Evolutionary conservation across 2,888 invertebrate genomes (phyloP), one percentile per base, ranked within the genome.

Genomic region (Pocota personata): DNA sequence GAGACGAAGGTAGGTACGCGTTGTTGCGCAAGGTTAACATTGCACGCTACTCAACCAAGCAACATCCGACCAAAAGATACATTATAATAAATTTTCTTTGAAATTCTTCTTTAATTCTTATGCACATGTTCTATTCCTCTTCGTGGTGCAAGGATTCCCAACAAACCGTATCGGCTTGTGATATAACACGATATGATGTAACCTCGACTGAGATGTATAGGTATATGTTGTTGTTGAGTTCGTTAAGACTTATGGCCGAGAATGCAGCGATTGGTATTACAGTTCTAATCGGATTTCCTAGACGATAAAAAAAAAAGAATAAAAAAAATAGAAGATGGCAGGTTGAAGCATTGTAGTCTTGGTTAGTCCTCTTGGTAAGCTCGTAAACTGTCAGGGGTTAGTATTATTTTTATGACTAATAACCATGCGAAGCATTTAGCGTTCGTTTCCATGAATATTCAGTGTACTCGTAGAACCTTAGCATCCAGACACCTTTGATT

Each of bases 401-500:
- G 46, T 55, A 32, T 67, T 64, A 69, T 84, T 73, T 84, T 84
- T 69, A 84, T 84, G 79, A 84, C 73, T 84, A 75, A 84, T 79
- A 84, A 69, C 48, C 79, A 84, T 69, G 83, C 83, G 40, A 69
- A 32, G 55, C 35, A 16, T 79, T 84, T 62, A 84, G 48, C 62
- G 43, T 55, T 30, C 37, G n/a, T n/a, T 8, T 30, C 40, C 50
- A 50, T 50, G 16, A 40, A 66, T 77, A 77, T 71, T 71, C 35
- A 8, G 16, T 60, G 32, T 43, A 16, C 48, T 48, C 48, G 16
- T 37, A 52, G 62, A 62, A 76, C 76, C 69, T 64, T 7, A 21
- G 52, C 2, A 16, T 8, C 48, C 10, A 21, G 57, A 50, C 46
- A 55, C 27, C 64, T 50, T 55, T 71, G 76, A 66, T 72, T 48